These are phyloP conservation scores for Lomographa bimaculata DNA, from an alignment of 2,888 invertebrate species.

Conservation along the genomic window DNA sequence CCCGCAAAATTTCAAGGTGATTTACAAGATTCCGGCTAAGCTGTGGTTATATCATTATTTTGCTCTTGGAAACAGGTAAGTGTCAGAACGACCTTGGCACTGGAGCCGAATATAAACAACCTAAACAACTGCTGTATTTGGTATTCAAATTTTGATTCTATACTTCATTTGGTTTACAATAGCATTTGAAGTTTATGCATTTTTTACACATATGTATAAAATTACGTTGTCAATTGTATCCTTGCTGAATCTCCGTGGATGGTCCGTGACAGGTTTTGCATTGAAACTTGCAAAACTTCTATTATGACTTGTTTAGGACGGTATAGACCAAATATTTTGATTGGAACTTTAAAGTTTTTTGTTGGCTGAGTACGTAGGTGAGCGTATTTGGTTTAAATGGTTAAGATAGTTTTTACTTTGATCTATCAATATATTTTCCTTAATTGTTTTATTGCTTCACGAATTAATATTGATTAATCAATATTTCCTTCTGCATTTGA, in stretches of 20 bases:
- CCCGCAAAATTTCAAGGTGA: conserved; percentile 23
- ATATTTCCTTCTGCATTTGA: conserved; percentile 22
- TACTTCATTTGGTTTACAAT: conserved; percentile 16
- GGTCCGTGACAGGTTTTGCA: neutral
- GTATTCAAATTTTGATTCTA: conserved; percentile 42
- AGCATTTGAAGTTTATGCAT: conserved; percentile 1
- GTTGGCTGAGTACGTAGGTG: neutral
- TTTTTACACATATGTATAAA: conserved; percentile 12
- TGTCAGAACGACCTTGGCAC: conserved; percentile 56
- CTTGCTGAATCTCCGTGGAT: neutral
- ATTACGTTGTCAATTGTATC: neutral
- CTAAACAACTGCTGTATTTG: conserved; percentile 51
- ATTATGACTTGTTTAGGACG: conserved; percentile 3
- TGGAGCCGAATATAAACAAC: conserved; percentile 47
- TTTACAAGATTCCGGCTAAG: conserved; percentile 24
- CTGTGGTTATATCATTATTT: conserved; percentile 30
- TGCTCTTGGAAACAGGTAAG: conserved; percentile 41
- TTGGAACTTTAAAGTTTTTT: too few relatives aligned
- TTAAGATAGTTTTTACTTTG: conserved; percentile 5
- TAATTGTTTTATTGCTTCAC: conserved; percentile 24
- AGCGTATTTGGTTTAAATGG: conserved; percentile 5
- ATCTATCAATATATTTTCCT: neutral
- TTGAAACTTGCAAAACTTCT: neutral
- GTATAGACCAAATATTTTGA: too few relatives aligned
- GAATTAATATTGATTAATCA: conserved; percentile 21